Evolutionary conservation across 2,797 vertebrate genomes (phyloP).

Genomic region (Threskiornis aethiopicus): DNA sequence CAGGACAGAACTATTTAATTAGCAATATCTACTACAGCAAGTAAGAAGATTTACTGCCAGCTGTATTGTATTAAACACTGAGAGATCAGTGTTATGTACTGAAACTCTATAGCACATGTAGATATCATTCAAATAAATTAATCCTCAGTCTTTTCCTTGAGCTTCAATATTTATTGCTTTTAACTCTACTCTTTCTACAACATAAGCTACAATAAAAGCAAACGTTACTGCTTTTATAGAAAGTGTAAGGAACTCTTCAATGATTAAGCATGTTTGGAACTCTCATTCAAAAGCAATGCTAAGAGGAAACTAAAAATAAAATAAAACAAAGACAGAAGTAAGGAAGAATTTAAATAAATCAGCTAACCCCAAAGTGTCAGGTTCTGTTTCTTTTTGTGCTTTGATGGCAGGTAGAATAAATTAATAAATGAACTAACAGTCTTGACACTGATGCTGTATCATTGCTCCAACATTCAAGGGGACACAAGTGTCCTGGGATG

Average conservation of each 20-base stretch:
- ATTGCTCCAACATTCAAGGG: not conserved
- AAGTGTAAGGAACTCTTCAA: not conserved
- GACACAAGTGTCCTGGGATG: not conserved
- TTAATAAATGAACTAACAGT: conserved; percentile 14
- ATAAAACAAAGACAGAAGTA: not conserved
- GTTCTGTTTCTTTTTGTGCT: not conserved
- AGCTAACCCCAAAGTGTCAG: not conserved
- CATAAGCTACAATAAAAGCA: not conserved
- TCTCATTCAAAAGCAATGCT: not conserved
- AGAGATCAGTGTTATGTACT: not conserved
- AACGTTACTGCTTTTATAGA: not conserved
- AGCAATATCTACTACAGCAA: not conserved
- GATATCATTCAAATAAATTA: not conserved
- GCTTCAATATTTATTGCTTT: not conserved
- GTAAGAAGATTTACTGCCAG: not conserved
- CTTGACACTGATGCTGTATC: not conserved
- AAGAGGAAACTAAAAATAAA: not conserved
- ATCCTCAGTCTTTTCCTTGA: not conserved
- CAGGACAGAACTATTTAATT: not conserved
- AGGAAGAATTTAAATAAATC: not conserved
- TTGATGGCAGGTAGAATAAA: not conserved
- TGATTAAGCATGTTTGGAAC: not conserved
- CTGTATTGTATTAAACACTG: not conserved
- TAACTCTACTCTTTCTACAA: not conserved
- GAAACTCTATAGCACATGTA: not conserved